Conservation (phyloP, 1,140 invertebrate genomes). For the Ceratosolen solmsi region DNA sequence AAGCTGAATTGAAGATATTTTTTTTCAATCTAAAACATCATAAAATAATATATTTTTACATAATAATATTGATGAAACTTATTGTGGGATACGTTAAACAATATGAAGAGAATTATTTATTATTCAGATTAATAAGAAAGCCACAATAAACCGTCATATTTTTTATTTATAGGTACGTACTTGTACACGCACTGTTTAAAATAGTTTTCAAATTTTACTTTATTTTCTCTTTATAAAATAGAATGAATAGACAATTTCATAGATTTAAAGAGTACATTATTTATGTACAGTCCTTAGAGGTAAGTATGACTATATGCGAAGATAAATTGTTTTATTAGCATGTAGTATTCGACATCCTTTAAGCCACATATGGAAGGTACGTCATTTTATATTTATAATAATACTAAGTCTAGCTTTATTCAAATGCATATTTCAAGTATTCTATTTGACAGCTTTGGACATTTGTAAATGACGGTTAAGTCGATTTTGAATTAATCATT, state of each 20-base stretch:
- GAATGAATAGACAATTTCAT: background rate
- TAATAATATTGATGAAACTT: no score
- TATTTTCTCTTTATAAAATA: background rate
- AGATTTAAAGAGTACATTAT: background rate
- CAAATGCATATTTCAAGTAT: background rate
- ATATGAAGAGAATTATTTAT: no score
- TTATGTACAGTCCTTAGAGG: background rate
- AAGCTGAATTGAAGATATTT: no score
- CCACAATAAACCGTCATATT: no score
- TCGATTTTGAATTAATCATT: background rate
- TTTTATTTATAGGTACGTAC: no score
- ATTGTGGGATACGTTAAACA: no score
- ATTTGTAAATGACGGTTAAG: background rate
- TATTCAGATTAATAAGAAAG: no score
- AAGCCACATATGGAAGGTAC: background rate
- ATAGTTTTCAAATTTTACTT: no score
- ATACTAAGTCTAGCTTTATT: background rate
- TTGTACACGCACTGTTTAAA: no score
- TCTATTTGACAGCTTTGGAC: background rate
- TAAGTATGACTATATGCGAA: background rate
- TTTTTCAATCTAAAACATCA: no score
- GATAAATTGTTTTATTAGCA: background rate
- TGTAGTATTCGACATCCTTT: background rate
- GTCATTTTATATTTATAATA: background rate
- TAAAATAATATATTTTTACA: no score